Base-by-base conservation (phyloP, 2,888 invertebrate genomes). In the Andricus quercusramuli region DNA sequence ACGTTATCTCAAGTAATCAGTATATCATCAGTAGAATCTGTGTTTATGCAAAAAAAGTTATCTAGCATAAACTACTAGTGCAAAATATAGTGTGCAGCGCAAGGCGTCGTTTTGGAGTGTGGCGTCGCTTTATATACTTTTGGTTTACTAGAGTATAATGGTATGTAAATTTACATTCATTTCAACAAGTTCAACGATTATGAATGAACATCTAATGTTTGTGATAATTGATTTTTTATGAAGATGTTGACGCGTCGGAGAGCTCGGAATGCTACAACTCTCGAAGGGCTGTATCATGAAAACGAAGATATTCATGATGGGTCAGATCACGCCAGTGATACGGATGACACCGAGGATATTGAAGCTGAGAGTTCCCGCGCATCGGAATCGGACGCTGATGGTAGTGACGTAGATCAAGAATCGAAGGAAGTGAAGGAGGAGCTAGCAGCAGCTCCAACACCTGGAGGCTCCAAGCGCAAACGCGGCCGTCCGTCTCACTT, bases 381-480 rank as follows among this genome's bases (percentile, higher is more conserved):
- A 4, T 79, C 74, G n/a, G 64, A 79, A 74, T 74, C 79, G 0
- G 79, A 79, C 25, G 76, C 76, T 29, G 47, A 74, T 6, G 47
- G 11, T 5, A 37, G 41, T n/a, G 79, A 74, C 44, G 22, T 17
- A 44, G 74, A 74, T 70, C n/a, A 47, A 74, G 62, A 76, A 41
- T 74, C 64, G 41, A 22, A 15, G 44, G 44, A 32, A 22, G 74
- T 6, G 32, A 4, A 25, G 25, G 41, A 20, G 51, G 78, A 32
- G 37, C 17, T 47, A 11, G 20, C 66, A 44, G 56, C 41, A 29
- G 32, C 5, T 13, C 29, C 8, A 68, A 51, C 78, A 67, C 37
- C 41, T 65, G 78, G 25, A 51, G 29, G 13, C 15, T 8, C 79
- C 56, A 17, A 41, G 1, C 47, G 74, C 29, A 79, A 79, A 79